Conservation (phyloP, 2,113 vertebrate genomes). For the Chloropsis hardwickii region DNA sequence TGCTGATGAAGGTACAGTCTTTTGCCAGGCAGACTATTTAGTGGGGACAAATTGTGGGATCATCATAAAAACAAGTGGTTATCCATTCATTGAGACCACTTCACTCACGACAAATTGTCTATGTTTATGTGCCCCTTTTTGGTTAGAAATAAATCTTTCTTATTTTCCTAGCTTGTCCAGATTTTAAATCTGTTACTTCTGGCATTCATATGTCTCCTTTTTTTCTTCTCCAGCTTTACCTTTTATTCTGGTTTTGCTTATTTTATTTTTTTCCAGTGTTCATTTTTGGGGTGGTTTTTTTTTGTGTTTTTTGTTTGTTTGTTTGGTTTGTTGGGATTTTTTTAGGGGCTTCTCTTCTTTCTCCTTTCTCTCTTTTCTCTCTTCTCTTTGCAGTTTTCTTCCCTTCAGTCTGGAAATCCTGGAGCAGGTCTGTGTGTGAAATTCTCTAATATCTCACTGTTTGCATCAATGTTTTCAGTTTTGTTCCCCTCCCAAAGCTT, state of each 20-base stretch:
- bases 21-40: neutral
- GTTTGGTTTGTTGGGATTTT: neutral
- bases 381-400: fast-evolving
- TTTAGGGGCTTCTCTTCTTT: neutral
- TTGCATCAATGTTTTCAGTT: neutral
- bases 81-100: neutral
- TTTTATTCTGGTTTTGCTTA: fast-evolving
- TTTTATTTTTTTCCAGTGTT: neutral
- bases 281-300: neutral
- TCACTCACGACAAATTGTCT: neutral
- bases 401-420: neutral
- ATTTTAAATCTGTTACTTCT: neutral
- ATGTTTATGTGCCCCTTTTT: neutral
- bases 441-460: neutral
- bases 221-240: neutral
- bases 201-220: neutral
- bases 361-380: neutral
- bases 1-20: neutral
- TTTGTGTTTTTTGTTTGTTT: neutral
- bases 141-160: neutral
- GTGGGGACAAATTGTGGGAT: neutral
- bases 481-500: neutral
- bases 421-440: neutral
- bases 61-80: neutral
- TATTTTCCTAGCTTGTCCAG: neutral